phyloP scores from a whole-genome alignment of 2,888 invertebrate genomes.

The Zaprionus lineosus region DNA sequence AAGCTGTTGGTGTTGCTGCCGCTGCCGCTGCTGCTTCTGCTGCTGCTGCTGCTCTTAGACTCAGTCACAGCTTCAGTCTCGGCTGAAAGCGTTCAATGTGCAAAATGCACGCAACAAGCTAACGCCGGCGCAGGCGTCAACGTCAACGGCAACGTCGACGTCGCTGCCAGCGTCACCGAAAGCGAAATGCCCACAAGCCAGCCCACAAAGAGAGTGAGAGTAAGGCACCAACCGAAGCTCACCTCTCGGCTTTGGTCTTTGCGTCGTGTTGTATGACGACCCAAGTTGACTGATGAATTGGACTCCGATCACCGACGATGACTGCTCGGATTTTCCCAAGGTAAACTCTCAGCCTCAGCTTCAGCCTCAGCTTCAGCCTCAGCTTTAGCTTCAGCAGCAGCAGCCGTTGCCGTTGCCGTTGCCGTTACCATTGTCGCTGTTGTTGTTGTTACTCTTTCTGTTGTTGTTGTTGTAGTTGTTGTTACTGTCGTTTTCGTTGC shows the following conservation, averaged over 20 bases:
- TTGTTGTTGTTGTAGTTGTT: no score
- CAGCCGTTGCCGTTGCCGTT: not conserved
- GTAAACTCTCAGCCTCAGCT: constrained; percentile 45
- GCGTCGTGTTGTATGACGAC: constrained; percentile 21
- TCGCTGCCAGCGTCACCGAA: constrained; percentile 37
- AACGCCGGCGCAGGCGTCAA: constrained; percentile 8
- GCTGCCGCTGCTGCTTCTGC: not conserved
- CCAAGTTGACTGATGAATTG: constrained; percentile 42
- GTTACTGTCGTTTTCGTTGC: no score
- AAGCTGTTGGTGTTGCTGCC: no score
- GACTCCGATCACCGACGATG: constrained; percentile 53
- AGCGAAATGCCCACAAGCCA: constrained; percentile 38
- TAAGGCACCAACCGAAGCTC: constrained; percentile 14
- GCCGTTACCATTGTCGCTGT: no score
- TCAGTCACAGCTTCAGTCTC: constrained; percentile 34
- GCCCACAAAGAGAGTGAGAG: constrained; percentile 51
- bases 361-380: not conserved
- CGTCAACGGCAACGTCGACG: no score
- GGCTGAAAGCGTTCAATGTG: constrained; percentile 59
- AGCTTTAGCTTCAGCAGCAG: not conserved
- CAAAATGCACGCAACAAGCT: constrained; percentile 66
- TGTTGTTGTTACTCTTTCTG: no score
- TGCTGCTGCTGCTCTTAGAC: constrained; percentile 36
- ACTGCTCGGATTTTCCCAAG: constrained; percentile 76
- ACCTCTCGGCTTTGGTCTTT: constrained; percentile 22